phyloP scores from a whole-genome alignment of 2,888 invertebrate genomes.

The Eupithecia abbreviata region DNA sequence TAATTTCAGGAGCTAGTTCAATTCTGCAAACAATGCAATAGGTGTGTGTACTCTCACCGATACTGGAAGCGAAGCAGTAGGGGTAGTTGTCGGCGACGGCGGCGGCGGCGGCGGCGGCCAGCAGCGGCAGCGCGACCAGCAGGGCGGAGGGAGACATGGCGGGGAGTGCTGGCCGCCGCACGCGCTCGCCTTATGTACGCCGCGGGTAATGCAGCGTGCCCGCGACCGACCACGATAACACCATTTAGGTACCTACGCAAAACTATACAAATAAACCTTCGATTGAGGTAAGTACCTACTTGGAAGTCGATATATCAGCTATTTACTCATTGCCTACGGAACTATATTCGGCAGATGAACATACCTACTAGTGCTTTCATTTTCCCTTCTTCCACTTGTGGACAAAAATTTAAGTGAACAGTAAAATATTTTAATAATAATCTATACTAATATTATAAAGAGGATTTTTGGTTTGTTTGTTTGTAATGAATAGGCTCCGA shows the following conservation, averaged over 20 bases:
- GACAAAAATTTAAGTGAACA: too few relatives aligned
- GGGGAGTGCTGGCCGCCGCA: not conserved
- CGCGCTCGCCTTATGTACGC: not conserved
- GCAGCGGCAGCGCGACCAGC: not conserved
- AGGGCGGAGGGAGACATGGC: not conserved
- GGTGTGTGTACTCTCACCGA: not conserved
- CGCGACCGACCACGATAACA: not conserved
- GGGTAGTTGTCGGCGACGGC: not conserved
- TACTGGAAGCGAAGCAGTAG: not conserved
- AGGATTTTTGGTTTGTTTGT: too few relatives aligned
- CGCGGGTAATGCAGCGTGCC: constrained; percentile 2
- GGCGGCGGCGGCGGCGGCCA: not conserved
- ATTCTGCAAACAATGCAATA: not conserved
- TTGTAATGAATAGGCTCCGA: too few relatives aligned
- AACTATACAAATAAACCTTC: not conserved
- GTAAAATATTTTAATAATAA: too few relatives aligned
- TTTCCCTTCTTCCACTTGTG: too few relatives aligned
- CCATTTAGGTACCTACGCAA: not conserved
- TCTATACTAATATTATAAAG: too few relatives aligned
- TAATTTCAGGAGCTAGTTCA: not conserved
- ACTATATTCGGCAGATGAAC: too few relatives aligned
- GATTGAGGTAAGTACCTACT: not conserved
- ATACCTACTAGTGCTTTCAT: too few relatives aligned
- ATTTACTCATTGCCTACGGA: too few relatives aligned
- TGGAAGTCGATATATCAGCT: not conserved